These are phyloP conservation scores for Formicarius rufipectus DNA, from an alignment of 2,113 vertebrate genomes.

Conservation along the genomic window DNA sequence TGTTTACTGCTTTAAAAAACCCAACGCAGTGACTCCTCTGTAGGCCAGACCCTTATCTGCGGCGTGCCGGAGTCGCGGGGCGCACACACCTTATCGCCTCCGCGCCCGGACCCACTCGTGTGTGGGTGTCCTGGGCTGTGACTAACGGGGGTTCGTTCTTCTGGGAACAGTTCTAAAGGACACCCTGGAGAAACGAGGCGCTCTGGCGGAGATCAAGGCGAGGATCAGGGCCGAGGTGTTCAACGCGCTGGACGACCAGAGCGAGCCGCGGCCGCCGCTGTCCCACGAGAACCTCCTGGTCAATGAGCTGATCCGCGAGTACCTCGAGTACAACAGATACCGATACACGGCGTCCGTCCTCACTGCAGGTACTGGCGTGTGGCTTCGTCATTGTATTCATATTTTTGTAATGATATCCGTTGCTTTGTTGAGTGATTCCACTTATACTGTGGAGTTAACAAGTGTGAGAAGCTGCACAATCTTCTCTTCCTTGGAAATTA, in stretches of 20 bases:
- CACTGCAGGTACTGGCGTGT: slow-evolving; percentile 79
- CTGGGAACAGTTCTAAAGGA: slow-evolving; percentile 77
- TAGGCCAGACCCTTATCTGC: background rate
- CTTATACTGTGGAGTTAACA: fast-evolving
- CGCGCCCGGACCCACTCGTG: no score
- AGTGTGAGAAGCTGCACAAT: background rate
- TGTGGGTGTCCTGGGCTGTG: no score
- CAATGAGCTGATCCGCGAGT: slow-evolving; percentile 94
- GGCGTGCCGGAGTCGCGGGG: fast-evolving
- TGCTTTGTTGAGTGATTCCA: background rate
- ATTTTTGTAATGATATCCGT: no score
- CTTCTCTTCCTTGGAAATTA: background rate
- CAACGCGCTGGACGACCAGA: slow-evolving; percentile 84
- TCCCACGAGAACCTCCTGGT: slow-evolving; percentile 91
- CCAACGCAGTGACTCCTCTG: background rate
- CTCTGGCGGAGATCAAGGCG: slow-evolving; percentile 85
- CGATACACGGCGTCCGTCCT: slow-evolving; percentile 86
- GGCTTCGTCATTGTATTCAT: background rate
- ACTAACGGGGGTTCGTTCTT: no score
- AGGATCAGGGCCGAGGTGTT: slow-evolving; percentile 93
- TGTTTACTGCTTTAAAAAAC: background rate
- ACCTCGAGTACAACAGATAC: slow-evolving; percentile 94
- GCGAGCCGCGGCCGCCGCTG: slow-evolving; percentile 78
- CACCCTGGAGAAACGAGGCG: slow-evolving; percentile 87
- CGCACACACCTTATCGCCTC: background rate